These are phyloP conservation scores for Poicephalus meyeri DNA, from an alignment of 2,113 vertebrate genomes.

Conservation along the genomic window DNA sequence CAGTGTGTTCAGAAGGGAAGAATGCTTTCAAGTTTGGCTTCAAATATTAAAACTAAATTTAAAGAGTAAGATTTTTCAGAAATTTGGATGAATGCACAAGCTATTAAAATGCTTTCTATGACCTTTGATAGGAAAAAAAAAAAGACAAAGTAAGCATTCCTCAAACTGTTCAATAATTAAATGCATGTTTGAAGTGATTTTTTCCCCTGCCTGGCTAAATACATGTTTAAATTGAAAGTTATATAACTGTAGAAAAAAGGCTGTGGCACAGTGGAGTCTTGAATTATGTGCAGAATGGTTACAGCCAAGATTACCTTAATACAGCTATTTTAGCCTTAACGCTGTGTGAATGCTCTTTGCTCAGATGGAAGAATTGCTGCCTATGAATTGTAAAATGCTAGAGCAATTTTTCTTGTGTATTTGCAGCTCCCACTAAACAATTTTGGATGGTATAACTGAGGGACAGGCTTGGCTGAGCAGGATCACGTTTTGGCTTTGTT, in stretches of 20 bases:
- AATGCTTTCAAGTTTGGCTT: constrained; percentile 52
- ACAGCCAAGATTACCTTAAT: constrained; percentile 16
- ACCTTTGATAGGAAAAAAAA: not conserved
- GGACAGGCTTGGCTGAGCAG: not conserved
- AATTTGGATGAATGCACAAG: constrained; percentile 16
- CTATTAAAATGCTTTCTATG: constrained; percentile 4
- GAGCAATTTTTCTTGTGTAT: not conserved
- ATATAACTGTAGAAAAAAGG: constrained; percentile 15
- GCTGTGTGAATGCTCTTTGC: not conserved
- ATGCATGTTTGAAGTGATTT: not conserved
- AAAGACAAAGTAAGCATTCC: not conserved
- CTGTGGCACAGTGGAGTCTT: not conserved
- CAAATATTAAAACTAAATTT: constrained; percentile 54
- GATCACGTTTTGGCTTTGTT: not conserved
- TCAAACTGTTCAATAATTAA: constrained; percentile 27
- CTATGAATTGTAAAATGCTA: not conserved
- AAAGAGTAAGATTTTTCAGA: constrained; percentile 25
- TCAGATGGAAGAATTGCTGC: not conserved
- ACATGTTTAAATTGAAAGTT: constrained; percentile 27
- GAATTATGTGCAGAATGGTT: not conserved
- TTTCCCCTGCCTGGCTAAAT: not conserved
- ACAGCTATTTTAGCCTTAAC: not conserved
- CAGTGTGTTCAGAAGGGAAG: constrained; percentile 18
- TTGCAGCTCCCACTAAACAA: not conserved
- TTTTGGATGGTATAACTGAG: not conserved